phyloP scores from a whole-genome alignment of 2,888 invertebrate genomes.

The Drosophila vallismaia region DNA sequence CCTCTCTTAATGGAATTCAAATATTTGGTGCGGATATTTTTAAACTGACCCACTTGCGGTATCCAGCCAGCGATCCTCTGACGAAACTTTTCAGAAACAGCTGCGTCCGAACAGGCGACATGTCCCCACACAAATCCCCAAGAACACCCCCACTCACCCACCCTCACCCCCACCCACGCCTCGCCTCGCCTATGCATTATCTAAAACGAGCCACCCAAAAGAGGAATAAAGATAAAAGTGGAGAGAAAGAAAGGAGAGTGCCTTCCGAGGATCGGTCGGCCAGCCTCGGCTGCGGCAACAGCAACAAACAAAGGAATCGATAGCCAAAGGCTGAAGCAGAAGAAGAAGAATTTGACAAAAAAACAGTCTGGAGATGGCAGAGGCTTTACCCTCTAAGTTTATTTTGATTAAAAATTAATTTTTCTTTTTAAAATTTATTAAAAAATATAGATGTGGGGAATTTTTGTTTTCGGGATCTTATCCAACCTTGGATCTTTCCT shows the following conservation, averaged over 20 bases:
- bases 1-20: constrained; percentile 51
- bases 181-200: constrained; percentile 4
- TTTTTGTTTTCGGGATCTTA: too few relatives aligned
- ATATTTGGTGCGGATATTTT: constrained; percentile 63
- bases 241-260: constrained; percentile 2
- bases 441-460: too few relatives aligned
- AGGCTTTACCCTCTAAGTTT: not conserved
- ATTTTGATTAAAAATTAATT: not conserved
- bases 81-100: constrained; percentile 42
- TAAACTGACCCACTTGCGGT: constrained; percentile 69
- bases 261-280: constrained; percentile 26
- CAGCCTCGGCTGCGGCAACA: constrained; percentile 10
- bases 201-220: not conserved
- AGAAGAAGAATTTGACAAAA: not conserved
- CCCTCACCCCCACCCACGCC: too few relatives aligned
- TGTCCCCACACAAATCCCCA: constrained; percentile 22
- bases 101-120: constrained; percentile 32
- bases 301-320: constrained; percentile 33
- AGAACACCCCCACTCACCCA: not conserved
- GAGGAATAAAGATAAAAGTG: not conserved
- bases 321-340: constrained; percentile 12
- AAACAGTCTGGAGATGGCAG: not conserved
- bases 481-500: not conserved
- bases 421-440: too few relatives aligned
- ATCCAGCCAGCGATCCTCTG: constrained; percentile 54